Evolutionary conservation across 2,797 vertebrate genomes (phyloP).

Genomic region (Tragelaphus oryx): DNA sequence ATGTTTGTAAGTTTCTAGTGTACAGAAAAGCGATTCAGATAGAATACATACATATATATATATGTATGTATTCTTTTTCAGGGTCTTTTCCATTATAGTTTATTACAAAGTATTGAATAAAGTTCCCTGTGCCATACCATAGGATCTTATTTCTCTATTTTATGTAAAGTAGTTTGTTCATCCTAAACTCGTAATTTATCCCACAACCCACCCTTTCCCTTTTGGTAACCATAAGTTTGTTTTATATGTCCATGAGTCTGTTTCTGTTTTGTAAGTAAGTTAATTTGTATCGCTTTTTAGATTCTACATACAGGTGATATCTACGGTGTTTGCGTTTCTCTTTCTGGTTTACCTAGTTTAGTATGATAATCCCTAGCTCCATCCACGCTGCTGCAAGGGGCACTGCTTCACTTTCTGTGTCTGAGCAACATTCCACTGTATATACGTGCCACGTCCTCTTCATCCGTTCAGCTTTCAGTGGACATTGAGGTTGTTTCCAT

Average conservation of each 20-base stretch:
- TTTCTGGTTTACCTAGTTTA: background rate
- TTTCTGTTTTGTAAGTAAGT: background rate
- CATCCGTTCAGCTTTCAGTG: background rate
- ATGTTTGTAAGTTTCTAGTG: background rate
- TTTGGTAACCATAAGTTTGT: background rate
- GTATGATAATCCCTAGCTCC: background rate
- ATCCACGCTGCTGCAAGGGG: background rate
- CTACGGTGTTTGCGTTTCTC: background rate
- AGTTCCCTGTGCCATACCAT: background rate
- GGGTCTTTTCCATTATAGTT: background rate
- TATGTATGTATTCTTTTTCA: background rate
- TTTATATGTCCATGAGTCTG: background rate
- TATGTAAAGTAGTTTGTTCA: background rate
- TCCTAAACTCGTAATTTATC: background rate
- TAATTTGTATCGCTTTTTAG: background rate
- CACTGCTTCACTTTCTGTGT: background rate
- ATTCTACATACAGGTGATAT: too few relatives aligned
- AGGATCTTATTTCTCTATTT: background rate
- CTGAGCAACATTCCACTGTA: background rate
- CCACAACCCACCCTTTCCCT: background rate
- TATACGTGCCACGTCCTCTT: background rate
- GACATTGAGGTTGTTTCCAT: background rate
- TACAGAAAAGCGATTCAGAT: background rate
- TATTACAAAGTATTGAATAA: background rate
- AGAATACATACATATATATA: background rate